Base-by-base conservation (phyloP, 2,888 invertebrate species). In the Cryptus armator region DNA sequence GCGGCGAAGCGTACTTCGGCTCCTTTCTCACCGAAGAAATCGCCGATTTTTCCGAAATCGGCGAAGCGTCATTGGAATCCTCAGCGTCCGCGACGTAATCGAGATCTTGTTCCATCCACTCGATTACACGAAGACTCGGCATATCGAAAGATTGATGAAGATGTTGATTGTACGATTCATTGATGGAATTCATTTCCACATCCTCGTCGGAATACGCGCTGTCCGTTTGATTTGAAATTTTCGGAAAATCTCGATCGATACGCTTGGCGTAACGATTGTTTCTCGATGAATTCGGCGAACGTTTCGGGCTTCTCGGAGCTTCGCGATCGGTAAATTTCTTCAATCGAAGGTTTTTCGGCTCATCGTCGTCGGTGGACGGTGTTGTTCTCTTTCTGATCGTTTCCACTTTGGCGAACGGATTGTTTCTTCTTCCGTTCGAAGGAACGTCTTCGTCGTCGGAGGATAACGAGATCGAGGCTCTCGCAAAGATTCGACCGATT, bases 31-130 rank as follows among this genome's bases (percentile, higher is more conserved):
- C 7, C 3, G 72, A 74, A 14, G 16, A 16, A 16, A 29, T 16
- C 16, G 46, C 16, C 14, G 46, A 14, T 0, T 62, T 44, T 53
- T 29, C 16, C 4, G 46, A 2, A 16, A 16, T 12, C 16, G 68
- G 77, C 7, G 64, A 68, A 51, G 32, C 68, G 53, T 76, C 44
- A n/a, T 77, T 77, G 3, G 70, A 44, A 10, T 82, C 82, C 48
- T 82, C 76, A 7, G 68, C 77, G 43, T 77, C 82, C 14, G 70
- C 70, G 1, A 59, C 62, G 51, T 77, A 68, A 24, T 76, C 68
- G 19, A 62, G 64, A 62, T 76, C 82, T 32, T 82, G 62, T 3
- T 82, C 82, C 82, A 82, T 82, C 75, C 75, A 74, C 56, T 83
- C 80, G 37, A 83, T 72, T 7, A 79, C 70, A 32, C 46, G 82